Base-by-base conservation (phyloP, 1,140 invertebrate genomes). In the Tetraneura akinire region DNA sequence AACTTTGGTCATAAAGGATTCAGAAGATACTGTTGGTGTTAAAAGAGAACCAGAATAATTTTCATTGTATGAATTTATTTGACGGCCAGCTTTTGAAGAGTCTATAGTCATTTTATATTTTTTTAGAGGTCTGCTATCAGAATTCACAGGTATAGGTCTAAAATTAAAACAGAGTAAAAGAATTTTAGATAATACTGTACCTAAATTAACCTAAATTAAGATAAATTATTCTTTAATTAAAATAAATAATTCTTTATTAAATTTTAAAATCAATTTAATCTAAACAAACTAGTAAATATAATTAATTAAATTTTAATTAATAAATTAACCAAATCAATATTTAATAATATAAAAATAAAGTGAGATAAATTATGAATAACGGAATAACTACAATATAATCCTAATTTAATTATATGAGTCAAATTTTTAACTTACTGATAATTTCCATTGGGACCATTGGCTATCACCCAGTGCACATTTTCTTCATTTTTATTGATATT, bases 401-500 rank as follows among this genome's bases (percentile, higher is more conserved):
- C 8, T 37, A 37, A 37, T 37, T 37, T 8, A 8, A 37, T 37
- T n/a, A n/a, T n/a, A n/a, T n/a, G n/a, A n/a, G n/a, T 9, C 8
- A 29, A 23, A 32, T 26, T 4, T 62, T 11, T 42, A 4, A 70
- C 73, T 76, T 76, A 76, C 73, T 76, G 73, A 11, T 45, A 76
- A 14, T 29, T 76, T 55, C 73, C 73, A 55, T 76, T 23, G 4
- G 73, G n/a, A 37, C 1, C 26, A 57, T 76, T 55, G 9, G 73
- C 11, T 3, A 76, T 13, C 13, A 76, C n/a, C 73, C 73, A 76
- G 8, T 60, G 73, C 8, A 37, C 8, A 3, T 37, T 37, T 4
- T 37, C 32, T 37, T 37, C 32, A 37, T 37, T 37, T 3, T 37
- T 37, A 8, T 37, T 37, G 32, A 37, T 37, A 37, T 37, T 37